Base-by-base conservation (phyloP, 2,113 vertebrate species). In the Rana temporaria region DNA sequence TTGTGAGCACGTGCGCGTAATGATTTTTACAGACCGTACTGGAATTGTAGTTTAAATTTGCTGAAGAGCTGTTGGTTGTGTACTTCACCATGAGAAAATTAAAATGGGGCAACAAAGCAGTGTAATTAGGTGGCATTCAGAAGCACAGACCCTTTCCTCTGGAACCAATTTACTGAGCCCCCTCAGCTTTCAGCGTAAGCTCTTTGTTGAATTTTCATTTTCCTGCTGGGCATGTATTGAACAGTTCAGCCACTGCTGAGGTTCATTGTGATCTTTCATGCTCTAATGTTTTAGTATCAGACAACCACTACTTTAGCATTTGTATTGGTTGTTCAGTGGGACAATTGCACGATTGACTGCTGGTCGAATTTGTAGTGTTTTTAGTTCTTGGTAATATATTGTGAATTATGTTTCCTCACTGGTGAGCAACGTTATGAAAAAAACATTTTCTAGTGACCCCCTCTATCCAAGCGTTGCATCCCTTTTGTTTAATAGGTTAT, bases 401-500 rank as follows among this genome's bases (percentile, higher is more conserved):
- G 42, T 11, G 8, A 6, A 48, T 42, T 42, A 42, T 5, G 6
- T 48, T 48, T 48, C 12, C 12, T 48, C 42, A 12, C 9, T 48
- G 14, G 12, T 48, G 11, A 48, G 9, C 42, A 48, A 14, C 14
- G 42, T 48, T 12, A 8, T 48, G 1, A 8, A 48, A 48, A 48
- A 48, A 48, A 48, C 12, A 14, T 48, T 48, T 48, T 9, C 12
- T 11, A 48, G 42, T 48, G 42, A 48, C 42, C 42, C 4, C 3
- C 2, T 34, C 8, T 65, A 9, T 32, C 30, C 48, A 20, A 24
- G 9, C 55, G 7, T 11, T 42, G 42, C 67, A 52, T 34, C 3
- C 3, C 24, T 48, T 34, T 56, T 55, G 71, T 82, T 11, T 82
- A 65, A 82, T 66, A 24, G 38, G 68, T 30, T 65, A 82, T 57